These are phyloP conservation scores for Monomorium pharaonis DNA, from an alignment of 1,140 invertebrate species.

Conservation along the genomic window DNA sequence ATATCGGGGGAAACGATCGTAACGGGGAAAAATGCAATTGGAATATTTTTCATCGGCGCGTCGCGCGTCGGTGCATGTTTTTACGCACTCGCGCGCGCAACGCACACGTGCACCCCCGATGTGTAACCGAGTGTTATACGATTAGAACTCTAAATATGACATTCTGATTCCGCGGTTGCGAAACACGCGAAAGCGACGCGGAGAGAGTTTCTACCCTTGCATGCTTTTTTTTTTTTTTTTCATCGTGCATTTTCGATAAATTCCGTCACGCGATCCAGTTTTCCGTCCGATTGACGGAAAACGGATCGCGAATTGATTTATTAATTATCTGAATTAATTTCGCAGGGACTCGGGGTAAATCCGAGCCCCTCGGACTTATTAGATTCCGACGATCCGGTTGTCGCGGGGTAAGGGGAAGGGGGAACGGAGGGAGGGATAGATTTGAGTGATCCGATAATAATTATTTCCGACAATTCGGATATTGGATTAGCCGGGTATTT, in stretches of 20 bases:
- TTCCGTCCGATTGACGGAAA: slow-evolving; percentile 7
- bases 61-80: not conserved
- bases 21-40: slow-evolving; percentile 11
- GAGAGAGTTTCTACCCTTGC: too few relatives aligned
- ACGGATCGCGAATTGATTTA: slow-evolving; percentile 25
- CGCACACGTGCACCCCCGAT: not conserved
- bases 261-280: not conserved
- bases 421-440: not conserved
- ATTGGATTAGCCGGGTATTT: slow-evolving; percentile 19
- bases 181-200: slow-evolving; percentile 1
- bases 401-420: not conserved
- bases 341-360: slow-evolving; percentile 4
- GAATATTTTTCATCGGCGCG: not conserved
- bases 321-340: slow-evolving; percentile 35
- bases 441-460: slow-evolving; percentile 11
- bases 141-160: slow-evolving; percentile 3
- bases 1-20: not conserved
- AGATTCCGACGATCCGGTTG: slow-evolving; percentile 24
- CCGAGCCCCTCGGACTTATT: slow-evolving; percentile 13
- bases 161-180: not conserved
- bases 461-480: slow-evolving; percentile 34
- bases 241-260: slow-evolving; percentile 8
- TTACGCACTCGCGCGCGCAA: not conserved
- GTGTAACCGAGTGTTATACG: too few relatives aligned
- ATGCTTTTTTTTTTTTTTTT: too few relatives aligned